Evolutionary conservation across 2,888 invertebrate genomes (phyloP), one percentile per base, ranked within the genome.

Genomic region (Trichopria drosophilae): DNA sequence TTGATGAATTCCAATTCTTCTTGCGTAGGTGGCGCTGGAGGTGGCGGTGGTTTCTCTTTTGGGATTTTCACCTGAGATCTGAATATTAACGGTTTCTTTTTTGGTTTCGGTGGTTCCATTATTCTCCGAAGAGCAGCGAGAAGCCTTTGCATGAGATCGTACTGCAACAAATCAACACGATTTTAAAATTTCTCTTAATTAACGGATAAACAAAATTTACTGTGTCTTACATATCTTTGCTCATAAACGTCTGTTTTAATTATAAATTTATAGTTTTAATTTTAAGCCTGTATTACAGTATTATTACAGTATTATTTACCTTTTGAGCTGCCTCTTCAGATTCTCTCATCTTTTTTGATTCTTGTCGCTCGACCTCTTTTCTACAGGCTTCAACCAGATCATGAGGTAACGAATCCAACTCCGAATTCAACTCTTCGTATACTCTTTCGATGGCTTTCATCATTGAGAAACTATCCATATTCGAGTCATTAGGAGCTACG

Each of bases 261-360:
- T n/a, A n/a, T n/a, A n/a, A n/a, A n/a, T n/a, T n/a, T n/a, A n/a
- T n/a, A n/a, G n/a, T n/a, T n/a, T n/a, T n/a, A n/a, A n/a, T n/a
- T n/a, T n/a, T n/a, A n/a, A n/a, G n/a, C n/a, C n/a, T n/a, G n/a
- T n/a, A n/a, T n/a, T n/a, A n/a, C n/a, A n/a, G n/a, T n/a, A n/a
- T n/a, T n/a, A 4, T 6, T 3, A 16, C 4, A 10, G 4, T 9
- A 5, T 2, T 16, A 20, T 76, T 68, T 40, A 85, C 77, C 70
- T 86, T 83, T 46, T 75, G 78, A 2, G 81, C 78, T 3, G 85
- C 85, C 16, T 77, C 72, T 46, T 79, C 77, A 1, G 84, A 84
- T 47, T 76, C 77, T 52, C 73, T 78, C 68, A 80, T 77, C 46
- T 78, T 77, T 42, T 66, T 73, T 28, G 77, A 75, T 63, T 84